Conservation (phyloP, 2,888 invertebrate species). For the Pterostichus niger region DNA sequence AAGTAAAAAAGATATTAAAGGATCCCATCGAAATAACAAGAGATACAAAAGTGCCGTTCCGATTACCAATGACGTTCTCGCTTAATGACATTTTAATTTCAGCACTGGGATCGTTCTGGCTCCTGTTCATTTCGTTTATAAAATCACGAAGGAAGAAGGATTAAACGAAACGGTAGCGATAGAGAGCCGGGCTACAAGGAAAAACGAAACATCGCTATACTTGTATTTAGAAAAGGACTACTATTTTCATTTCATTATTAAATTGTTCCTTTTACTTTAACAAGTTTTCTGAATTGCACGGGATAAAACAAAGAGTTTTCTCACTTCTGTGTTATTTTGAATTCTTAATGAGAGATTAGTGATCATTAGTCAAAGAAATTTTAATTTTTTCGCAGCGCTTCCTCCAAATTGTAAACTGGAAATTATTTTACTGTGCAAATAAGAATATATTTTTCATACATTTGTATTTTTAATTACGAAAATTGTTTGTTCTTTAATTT, state of each 20-base stretch:
- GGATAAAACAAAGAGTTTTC: conserved; percentile 36
- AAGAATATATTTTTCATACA: too few species aligned
- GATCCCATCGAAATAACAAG: conserved; percentile 36
- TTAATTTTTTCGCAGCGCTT: background rate
- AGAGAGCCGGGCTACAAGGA: background rate
- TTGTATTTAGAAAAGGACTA: conserved; percentile 36
- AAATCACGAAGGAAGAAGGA: conserved; percentile 40
- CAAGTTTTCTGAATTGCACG: conserved; percentile 17
- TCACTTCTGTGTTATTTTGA: conserved; percentile 24
- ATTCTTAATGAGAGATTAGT: conserved; percentile 44
- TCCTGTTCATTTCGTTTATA: conserved; percentile 59
- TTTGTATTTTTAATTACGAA: too few species aligned
- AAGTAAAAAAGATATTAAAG: conserved; percentile 53
- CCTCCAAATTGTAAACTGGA: background rate
- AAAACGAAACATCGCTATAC: conserved; percentile 13
- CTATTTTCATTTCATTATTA: conserved; percentile 43
- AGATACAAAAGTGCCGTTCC: conserved; percentile 39
- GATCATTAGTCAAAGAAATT: conserved; percentile 39
- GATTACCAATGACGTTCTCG: conserved; percentile 56
- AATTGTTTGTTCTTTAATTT: too few species aligned
- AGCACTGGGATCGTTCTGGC: conserved; percentile 55
- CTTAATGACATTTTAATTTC: conserved; percentile 66
- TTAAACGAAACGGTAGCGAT: conserved; percentile 18
- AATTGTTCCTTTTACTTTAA: conserved; percentile 37
- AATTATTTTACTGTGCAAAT: background rate